Base-by-base conservation (phyloP, 2,113 vertebrate species). In the Gymnobelideus leadbeateri region DNA sequence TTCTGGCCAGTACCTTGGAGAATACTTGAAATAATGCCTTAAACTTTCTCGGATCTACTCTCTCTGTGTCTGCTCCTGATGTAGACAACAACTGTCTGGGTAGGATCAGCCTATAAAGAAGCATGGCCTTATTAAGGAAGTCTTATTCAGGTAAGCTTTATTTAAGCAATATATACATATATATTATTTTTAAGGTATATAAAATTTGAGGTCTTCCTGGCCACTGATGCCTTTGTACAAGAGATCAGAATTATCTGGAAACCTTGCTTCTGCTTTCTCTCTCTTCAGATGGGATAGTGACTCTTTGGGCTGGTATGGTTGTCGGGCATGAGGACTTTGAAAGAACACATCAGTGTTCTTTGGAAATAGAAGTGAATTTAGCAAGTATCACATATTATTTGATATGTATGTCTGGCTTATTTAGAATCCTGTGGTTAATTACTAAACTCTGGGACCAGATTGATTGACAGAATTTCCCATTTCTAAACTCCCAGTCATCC, bases 91-190 rank as follows among this genome's bases (percentile, higher is more conserved):
- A 98, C 91, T 98, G 98, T 98, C 97, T 98, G 98, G 94, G 95
- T 98, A 98, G 97, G 96, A 98, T 97, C 98, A 97, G 97, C 98
- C 98, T 92, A 92, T 98, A 97, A 98, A 98, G 96, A 98, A 99
- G 97, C 97, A 99, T 99, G 99, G 99, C 99, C 98, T 99, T 99
- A 98, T 98, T 99, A 98, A 99, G 99, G 97, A 99, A 99, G 98
- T 99, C 99, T 0, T 99, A 99, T 94, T 99, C 99, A 99, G 99
- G 99, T 99, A 99, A 98, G 99, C 98, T 91, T 97, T 98, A 97
- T 98, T 97, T 98, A 97, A 98, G 92, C 92, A 94, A 93, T 98
- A 49, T 84, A 84, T 77, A 77, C 37, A 68, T 14, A n/a, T 77
- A 77, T n/a, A 43, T 84, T 21, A 21, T 97, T 97, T 98, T 97